Base-by-base conservation (phyloP, 2,888 invertebrate genomes). In the Leptinotarsa tumamoca region DNA sequence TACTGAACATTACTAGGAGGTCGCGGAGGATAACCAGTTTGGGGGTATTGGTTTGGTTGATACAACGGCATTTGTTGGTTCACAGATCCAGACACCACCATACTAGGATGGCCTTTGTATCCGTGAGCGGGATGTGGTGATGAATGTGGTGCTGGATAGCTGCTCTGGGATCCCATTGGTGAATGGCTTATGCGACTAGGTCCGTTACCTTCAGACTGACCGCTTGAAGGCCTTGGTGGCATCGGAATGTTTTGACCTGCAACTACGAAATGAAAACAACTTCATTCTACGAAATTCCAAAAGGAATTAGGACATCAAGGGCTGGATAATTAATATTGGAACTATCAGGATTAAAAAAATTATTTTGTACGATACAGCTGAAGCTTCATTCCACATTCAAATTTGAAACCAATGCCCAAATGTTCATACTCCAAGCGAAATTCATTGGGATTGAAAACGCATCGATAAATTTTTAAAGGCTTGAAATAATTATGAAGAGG, bases 211-310 rank as follows among this genome's bases (percentile, higher is more conserved):
- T 91, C 91, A 77, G 90, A 90, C 86, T 91, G 94, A 87, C 93
- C 92, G 89, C 97, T 97, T 86, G 97, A 95, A 89, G 97, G 97
- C 88, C 97, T 94, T 88, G 96, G 96, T 89, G 97, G 97, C 95
- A 97, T 97, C 90, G 96, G 95, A 93, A 96, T 94, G 94, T 95
- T 96, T 93, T 95, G 95, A 88, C 95, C 95, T 95, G 79, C 56
- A 83, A 82, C 52, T 63, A 4, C 15, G 4, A 33, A 5, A 43
- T 63, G 63, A n/a, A 61, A 15, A 58, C 18, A 58, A 21, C 21
- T 23, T 58, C 4, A 21, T 4, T 58, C 21, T 58, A 23, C 0
- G 58, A 14, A 23, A 13, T 58, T 58, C 21, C 68, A 68, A 10
- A 43, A 52, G 10, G 2, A 18, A 21, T 43, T 2, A 69, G 56